These are phyloP conservation scores for Lithophane semibrunnea DNA, from an alignment of 2,888 invertebrate genomes.

Conservation along the genomic window DNA sequence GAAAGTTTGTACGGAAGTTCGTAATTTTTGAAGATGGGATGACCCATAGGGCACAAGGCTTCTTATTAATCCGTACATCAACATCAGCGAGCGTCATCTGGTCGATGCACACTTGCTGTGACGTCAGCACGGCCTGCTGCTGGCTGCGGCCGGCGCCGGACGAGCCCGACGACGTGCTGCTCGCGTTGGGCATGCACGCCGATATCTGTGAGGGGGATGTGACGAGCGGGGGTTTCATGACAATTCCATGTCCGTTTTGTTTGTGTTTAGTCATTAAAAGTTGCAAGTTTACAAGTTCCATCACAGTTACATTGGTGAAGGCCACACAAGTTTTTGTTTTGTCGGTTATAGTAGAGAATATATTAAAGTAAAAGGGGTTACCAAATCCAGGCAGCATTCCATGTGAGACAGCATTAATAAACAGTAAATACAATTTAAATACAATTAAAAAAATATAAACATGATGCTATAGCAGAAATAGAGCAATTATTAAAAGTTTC, in stretches of 20 bases:
- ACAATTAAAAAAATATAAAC: neutral
- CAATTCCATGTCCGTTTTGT: neutral
- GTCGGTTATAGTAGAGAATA: neutral
- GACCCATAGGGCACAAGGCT: too few species aligned
- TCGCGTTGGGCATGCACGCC: constrained; percentile 84
- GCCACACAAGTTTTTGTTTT: neutral
- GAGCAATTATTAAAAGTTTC: neutral
- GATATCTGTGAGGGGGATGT: constrained; percentile 67
- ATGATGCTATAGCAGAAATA: neutral
- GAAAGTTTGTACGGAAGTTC: neutral
- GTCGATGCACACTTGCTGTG: constrained; percentile 95
- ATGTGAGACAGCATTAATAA: constrained; percentile 69
- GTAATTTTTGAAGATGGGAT: neutral
- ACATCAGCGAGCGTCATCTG: constrained; percentile 94
- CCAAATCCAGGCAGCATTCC: constrained; percentile 84
- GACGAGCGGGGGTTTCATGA: neutral
- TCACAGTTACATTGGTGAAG: neutral
- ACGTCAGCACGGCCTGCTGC: constrained; percentile 87
- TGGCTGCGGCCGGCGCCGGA: constrained; percentile 21
- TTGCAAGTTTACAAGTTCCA: too few species aligned
- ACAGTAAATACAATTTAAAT: constrained; percentile 72
- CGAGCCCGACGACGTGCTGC: constrained; percentile 14
- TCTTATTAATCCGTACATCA: constrained; percentile 91
- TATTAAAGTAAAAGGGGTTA: constrained; percentile 67
- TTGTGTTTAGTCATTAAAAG: too few species aligned